phyloP scores from a whole-genome alignment of 2,113 vertebrate genomes.

The Saguinus midas region DNA sequence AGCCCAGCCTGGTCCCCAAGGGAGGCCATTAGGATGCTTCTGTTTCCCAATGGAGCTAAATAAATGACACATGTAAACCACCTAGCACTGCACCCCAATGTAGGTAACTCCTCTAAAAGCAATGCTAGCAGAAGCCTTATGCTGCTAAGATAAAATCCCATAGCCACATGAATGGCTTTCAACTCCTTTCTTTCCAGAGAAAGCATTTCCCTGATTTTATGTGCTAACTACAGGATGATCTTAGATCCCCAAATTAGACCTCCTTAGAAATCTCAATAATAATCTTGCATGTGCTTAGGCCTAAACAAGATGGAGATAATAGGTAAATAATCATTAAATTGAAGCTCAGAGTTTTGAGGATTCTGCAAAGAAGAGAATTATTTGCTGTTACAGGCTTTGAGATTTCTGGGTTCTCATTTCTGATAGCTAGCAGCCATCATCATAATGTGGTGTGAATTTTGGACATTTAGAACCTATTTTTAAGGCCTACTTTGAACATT shows the following conservation, averaged over 20 bases:
- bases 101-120: neutral
- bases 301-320: neutral
- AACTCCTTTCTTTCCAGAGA: neutral
- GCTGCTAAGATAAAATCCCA: neutral
- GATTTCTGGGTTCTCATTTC: neutral
- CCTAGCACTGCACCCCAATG: no score
- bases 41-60: neutral
- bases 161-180: neutral
- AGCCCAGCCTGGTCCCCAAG: neutral
- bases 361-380: neutral
- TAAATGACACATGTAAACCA: neutral
- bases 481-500: neutral
- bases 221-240: constrained; percentile 21
- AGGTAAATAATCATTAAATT: neutral
- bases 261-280: constrained; percentile 12
- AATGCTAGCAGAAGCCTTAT: neutral
- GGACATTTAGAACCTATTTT: neutral
- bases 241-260: constrained; percentile 19
- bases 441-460: neutral
- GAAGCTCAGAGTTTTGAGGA: neutral
- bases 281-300: neutral
- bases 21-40: neutral
- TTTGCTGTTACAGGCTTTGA: neutral
- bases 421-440: neutral
- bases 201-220: neutral